Percentiles rank a stretch among this genome's conserved stretches.
phyloP scores from a whole-genome alignment of 1,140 invertebrate species.

The Euura lappo region DNA sequence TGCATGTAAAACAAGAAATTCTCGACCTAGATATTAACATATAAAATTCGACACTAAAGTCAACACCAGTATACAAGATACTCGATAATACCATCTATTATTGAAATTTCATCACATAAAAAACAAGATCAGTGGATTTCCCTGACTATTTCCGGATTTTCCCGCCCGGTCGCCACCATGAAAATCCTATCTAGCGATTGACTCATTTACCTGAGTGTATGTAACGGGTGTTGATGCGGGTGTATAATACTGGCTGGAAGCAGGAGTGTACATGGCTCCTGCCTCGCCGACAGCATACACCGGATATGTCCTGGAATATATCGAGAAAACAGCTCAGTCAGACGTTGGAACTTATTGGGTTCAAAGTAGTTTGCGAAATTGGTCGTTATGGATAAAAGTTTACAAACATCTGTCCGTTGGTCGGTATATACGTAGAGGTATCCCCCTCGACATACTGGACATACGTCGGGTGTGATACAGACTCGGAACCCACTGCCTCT shows the following conservation, averaged over 20 bases:
- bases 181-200: slow-evolving; percentile 37
- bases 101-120: too few species aligned
- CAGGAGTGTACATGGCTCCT: slow-evolving; percentile 74
- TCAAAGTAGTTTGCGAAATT: too few species aligned
- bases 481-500: slow-evolving; percentile 62
- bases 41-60: too few species aligned
- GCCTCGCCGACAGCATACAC: slow-evolving; percentile 83
- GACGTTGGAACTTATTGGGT: neutral
- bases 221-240: slow-evolving; percentile 62
- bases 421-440: slow-evolving; percentile 71
- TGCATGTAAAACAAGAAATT: slow-evolving; percentile 20
- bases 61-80: too few species aligned
- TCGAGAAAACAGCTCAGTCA: slow-evolving; percentile 16
- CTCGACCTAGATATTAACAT: neutral
- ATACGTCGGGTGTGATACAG: slow-evolving; percentile 67
- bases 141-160: too few species aligned
- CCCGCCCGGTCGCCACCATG: slow-evolving; percentile 11
- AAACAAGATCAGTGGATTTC: too few species aligned
- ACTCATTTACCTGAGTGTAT: slow-evolving; percentile 66
- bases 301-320: slow-evolving; percentile 74
- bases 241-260: slow-evolving; percentile 69
- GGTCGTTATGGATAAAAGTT: slow-evolving; percentile 10
- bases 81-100: too few species aligned
- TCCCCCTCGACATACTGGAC: slow-evolving; percentile 77
- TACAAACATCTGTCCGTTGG: slow-evolving; percentile 70